A percentile compares a stretch with the other conserved stretches of the same genome.
Conservation (phyloP, 2,888 invertebrate genomes). For the Eilema griseolum region DNA sequence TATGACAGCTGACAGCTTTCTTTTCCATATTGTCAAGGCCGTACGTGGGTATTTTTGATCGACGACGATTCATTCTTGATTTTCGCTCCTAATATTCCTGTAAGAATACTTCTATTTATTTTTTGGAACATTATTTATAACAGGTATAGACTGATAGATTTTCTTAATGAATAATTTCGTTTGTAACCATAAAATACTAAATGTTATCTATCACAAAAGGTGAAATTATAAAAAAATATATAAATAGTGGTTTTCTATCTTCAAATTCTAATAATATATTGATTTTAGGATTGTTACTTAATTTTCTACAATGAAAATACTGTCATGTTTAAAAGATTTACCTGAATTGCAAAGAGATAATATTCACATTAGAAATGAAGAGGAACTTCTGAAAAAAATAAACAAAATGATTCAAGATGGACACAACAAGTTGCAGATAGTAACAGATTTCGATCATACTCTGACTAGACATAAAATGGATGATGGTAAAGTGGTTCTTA, state of each 20-base stretch:
- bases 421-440: slow-evolving; percentile 90
- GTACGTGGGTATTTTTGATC: slow-evolving; percentile 14
- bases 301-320: slow-evolving; percentile 64
- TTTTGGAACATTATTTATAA: neutral
- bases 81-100: neutral
- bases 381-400: slow-evolving; percentile 71
- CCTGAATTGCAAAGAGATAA: slow-evolving; percentile 69
- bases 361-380: slow-evolving; percentile 68
- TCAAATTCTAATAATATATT: neutral
- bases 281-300: slow-evolving; percentile 1
- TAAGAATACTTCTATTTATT: neutral
- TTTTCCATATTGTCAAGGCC: slow-evolving; percentile 9
- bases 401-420: slow-evolving; percentile 78
- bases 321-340: slow-evolving; percentile 67
- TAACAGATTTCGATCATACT: slow-evolving; percentile 96
- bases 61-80: no score
- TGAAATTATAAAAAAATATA: neutral
- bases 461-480: slow-evolving; percentile 92
- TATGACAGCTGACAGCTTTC: slow-evolving; percentile 6
- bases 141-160: neutral
- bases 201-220: neutral
- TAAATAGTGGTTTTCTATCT: neutral
- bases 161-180: neutral
- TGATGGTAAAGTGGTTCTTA: slow-evolving; percentile 90
- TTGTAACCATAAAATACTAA: neutral